Percentiles rank a stretch among this genome's conserved stretches.
Evolutionary conservation across 1,140 invertebrate species (phyloP).

Genomic region (Bombus polaris): DNA sequence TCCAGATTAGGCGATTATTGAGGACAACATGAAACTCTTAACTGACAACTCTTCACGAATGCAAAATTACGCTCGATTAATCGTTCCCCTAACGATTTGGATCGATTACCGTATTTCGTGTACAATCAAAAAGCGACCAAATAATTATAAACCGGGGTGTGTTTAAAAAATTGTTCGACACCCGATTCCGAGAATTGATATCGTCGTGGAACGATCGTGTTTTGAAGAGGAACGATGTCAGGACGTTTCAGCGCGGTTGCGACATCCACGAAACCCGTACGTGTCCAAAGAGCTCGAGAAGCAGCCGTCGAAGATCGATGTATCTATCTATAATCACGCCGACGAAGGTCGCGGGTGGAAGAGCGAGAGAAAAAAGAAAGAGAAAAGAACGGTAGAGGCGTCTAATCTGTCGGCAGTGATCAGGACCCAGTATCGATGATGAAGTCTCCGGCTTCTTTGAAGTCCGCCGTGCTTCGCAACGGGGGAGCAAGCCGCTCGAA

Average conservation of each 20-base stretch:
- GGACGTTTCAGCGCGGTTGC: constrained; percentile 1
- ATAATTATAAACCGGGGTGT: background rate
- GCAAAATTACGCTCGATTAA: no score
- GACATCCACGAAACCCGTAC: constrained; percentile 24
- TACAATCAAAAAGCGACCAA: background rate
- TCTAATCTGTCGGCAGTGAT: constrained; percentile 82
- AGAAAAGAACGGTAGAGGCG: constrained; percentile 55
- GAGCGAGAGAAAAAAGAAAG: constrained; percentile 7
- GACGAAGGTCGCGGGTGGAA: constrained; percentile 38
- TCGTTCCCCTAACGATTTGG: no score
- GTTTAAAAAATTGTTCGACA: background rate
- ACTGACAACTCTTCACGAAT: no score
- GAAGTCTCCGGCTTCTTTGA: constrained; percentile 81
- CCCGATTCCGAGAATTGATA: background rate
- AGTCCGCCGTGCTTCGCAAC: constrained; percentile 77
- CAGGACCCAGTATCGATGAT: constrained; percentile 82
- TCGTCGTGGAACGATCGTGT: background rate
- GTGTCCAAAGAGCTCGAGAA: constrained; percentile 9
- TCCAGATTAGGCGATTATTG: fast-evolving
- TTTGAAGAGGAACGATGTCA: background rate
- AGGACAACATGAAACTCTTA: no score
- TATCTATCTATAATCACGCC: constrained; percentile 53
- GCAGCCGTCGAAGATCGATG: constrained; percentile 51
- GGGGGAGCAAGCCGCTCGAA: constrained; percentile 74
- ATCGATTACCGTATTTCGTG: no score